Conservation (phyloP, 2,113 vertebrate species). For the Gallinago undulata region DNA sequence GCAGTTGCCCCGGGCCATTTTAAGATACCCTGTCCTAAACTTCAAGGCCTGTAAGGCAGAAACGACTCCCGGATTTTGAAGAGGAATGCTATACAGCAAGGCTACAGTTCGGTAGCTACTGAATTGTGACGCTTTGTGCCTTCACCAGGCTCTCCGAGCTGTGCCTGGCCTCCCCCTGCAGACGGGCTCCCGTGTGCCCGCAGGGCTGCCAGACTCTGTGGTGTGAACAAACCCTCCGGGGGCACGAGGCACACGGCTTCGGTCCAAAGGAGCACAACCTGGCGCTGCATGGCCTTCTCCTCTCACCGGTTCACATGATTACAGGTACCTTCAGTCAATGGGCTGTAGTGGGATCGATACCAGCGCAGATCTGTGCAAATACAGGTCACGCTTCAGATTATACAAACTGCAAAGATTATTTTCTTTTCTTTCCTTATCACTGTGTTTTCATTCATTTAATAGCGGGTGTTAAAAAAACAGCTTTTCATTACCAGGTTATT, state of each 20-base stretch:
- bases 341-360: neutral
- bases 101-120: neutral
- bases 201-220: fast-evolving
- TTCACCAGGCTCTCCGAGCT: neutral
- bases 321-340: neutral
- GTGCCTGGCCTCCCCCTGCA: neutral
- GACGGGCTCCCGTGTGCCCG: fast-evolving
- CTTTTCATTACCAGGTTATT: neutral
- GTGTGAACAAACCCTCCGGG: neutral
- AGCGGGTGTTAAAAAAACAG: neutral
- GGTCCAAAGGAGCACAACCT: neutral
- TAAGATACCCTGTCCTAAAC: neutral
- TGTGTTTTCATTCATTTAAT: neutral
- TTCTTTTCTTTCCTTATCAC: neutral
- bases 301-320: neutral
- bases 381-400: neutral
- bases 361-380: neutral
- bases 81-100: neutral
- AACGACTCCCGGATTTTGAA: neutral
- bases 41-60: neutral
- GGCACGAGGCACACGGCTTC: neutral
- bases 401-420: neutral
- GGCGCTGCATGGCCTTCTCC: fast-evolving
- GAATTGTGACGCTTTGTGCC: neutral
- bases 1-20: neutral